Percentiles rank a stretch among this genome's conserved stretches.
These are phyloP conservation scores for Hippocampus abdominalis DNA, from an alignment of 2,113 vertebrate species.

Conservation along the genomic window DNA sequence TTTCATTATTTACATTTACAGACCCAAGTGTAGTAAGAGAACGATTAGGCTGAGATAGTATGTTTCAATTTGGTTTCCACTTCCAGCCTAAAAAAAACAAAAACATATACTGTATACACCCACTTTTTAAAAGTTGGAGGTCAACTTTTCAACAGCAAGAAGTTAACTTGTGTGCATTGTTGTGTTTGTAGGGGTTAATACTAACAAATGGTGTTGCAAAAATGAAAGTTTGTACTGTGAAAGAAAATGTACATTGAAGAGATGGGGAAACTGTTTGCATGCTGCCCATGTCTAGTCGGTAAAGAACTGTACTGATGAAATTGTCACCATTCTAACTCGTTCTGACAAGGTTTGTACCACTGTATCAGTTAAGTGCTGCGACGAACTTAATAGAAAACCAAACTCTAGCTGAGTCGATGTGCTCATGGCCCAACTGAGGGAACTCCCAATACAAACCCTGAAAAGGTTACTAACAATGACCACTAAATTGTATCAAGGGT, in stretches of 20 bases:
- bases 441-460: not conserved
- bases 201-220: slow-evolving; percentile 18
- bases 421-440: not conserved
- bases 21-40: not conserved
- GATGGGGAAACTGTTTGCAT: slow-evolving; percentile 26
- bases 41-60: not conserved
- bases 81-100: not conserved
- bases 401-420: not conserved
- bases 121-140: not conserved
- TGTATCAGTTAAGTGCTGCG: not conserved
- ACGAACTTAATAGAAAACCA: not conserved
- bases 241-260: slow-evolving; percentile 23
- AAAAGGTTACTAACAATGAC: not conserved
- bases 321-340: not conserved
- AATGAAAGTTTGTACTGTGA: slow-evolving; percentile 15
- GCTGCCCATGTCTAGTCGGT: slow-evolving; percentile 15
- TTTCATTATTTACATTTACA: not conserved
- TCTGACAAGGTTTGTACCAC: not conserved
- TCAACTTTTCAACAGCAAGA: slow-evolving; percentile 7
- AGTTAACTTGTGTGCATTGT: slow-evolving; percentile 27
- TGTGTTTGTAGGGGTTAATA: slow-evolving; percentile 19
- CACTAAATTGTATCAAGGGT: not conserved
- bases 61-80: not conserved
- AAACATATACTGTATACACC: not conserved
- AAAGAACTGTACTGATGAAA: not conserved